Base-by-base conservation (phyloP, 2,888 invertebrate genomes). In the Lymantria dispar region DNA sequence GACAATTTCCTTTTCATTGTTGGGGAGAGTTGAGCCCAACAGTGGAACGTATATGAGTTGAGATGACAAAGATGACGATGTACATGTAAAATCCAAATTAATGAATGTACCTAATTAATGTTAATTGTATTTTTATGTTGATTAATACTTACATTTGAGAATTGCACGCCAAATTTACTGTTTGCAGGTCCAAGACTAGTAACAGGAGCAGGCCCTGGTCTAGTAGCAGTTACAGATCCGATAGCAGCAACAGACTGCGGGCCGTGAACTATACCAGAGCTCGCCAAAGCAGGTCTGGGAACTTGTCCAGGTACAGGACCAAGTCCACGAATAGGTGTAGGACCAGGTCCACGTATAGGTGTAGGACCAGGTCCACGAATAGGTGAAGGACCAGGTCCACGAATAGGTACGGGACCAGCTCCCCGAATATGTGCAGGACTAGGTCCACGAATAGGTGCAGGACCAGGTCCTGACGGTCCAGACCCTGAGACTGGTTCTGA, bases 121-220 rank as follows among this genome's bases (percentile, higher is more conserved):
- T 36, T n/a, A 36, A 7, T 9, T 36, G 10, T 22, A 22, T 39
- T 11, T 7, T 36, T 2, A 3, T 5, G 7, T 13, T 36, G 9
- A 40, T 12, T 29, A 10, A 37, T 61, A 78, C 80, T 78, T 43
- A 80, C 80, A 60, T 78, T 78, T 33, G 62, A 59, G 44, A 80
- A 61, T 41, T 65, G 68, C n/a, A 80, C 58, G 11, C 47, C 62
- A 64, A 1, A 59, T 64, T 51, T 60, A 33, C 68, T 50, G 8
- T 57, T 54, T 22, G 22, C 22, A 22, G 46, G 13, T 12, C 22
- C 31, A 29, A 3, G 11, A 29, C 9, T 11, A 7, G 22, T 1
- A n/a, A 8, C 22, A 14, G 45, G 14, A 8, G 14, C 15, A 8
- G 37, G 10, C 22, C 2, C 42, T 7, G 30, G n/a, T 45, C 37